Base-by-base conservation (phyloP, 2,888 invertebrate species). In the Diploptera punctata region DNA sequence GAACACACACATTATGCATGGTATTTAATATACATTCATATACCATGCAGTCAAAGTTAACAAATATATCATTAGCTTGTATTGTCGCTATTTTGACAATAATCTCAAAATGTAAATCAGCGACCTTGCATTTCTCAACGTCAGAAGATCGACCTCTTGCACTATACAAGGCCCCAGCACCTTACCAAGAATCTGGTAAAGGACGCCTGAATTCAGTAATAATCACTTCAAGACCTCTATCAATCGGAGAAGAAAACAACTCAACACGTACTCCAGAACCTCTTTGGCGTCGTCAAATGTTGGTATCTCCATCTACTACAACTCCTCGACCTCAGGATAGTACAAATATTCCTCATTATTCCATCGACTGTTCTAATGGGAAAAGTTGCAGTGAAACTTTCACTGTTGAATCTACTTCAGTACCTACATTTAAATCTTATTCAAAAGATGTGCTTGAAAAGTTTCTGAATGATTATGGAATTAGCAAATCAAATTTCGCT, bases 381-480 rank as follows among this genome's bases (percentile, higher is more conserved):
- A 75, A 73, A 21, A 19, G 72, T 10, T 75, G 75, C 69, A 70
- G 72, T 38, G 74, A 74, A 47, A 72, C 74, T 1, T 72, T 74
- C 70, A 70, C 24, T 29, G 57, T 70, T 13, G 44, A 72, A 60
- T 19, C 24, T 78, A 80, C 74, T n/a, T 78, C 72, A 78, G 77
- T 81, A 16, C 83, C 84, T 4, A 84, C 84, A 4, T 84, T 83
- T 75, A 83, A 83, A 76, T 88, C 89, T 1, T 79, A 78, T 69
- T 77, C 80, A 0, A 77, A 79, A 2, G 88, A 88, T 74, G 86
- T 87, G 54, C 80, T 90, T 19, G 88, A 89, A 75, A 88, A 90
- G 76, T 88, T 88, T 77, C 83, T 89, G 70, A 83, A 87, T 74
- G 86, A 87, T 38, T 90, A 89, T 78, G 86, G 88, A 0, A 87